Conservation (phyloP, 2,797 vertebrate genomes). For the Chaunax sp. region DNA sequence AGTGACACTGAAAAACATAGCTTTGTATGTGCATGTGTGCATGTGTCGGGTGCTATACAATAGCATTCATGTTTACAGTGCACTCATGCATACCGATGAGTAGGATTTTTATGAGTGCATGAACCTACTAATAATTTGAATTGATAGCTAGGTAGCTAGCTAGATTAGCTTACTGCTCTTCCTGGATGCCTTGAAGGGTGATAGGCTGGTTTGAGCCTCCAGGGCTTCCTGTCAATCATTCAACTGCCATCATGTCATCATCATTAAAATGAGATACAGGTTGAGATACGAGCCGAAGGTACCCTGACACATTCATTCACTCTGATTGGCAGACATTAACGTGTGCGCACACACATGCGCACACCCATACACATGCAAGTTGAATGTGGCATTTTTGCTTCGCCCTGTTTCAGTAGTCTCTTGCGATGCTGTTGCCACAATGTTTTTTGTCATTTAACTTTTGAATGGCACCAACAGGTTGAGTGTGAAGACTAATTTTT, state of each 20-base stretch:
- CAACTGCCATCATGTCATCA: conserved; percentile 41
- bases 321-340: conserved; percentile 9
- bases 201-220: conserved; percentile 34
- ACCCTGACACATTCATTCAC: conserved; percentile 23
- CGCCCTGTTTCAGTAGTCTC: neutral
- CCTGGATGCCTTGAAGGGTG: conserved; percentile 28
- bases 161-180: conserved; percentile 33
- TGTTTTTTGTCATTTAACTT: neutral
- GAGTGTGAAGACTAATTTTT: neutral
- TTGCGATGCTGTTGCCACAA: neutral
- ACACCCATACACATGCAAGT: conserved; percentile 3
- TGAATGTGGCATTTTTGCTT: too few species aligned
- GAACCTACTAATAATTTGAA: too few species aligned
- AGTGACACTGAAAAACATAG: neutral
- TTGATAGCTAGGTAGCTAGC: neutral
- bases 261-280: conserved; percentile 39
- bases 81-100: conserved; percentile 33
- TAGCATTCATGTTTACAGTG: conserved; percentile 15
- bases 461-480: conserved; percentile 7
- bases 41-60: neutral
- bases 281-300: conserved; percentile 13
- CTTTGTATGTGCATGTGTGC: conserved; percentile 12
- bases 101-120: neutral
- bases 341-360: neutral
- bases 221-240: conserved; percentile 52